Base-by-base conservation (phyloP, 1,140 invertebrate genomes). In the Cotesia chilonis region DNA sequence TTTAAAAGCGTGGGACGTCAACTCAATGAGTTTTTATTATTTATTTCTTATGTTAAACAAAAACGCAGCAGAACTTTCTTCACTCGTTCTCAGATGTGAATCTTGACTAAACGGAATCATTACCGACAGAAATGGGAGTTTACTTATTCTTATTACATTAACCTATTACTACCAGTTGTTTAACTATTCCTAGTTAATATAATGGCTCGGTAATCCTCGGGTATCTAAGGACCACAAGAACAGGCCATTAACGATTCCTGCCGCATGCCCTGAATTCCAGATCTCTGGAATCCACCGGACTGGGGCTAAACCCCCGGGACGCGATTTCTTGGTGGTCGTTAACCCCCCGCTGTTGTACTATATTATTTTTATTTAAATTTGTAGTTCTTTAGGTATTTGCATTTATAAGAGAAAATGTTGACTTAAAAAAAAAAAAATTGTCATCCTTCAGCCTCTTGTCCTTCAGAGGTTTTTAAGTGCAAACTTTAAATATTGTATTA, bases 231-330 rank as follows among this genome's bases (percentile, higher is more conserved):
- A 47, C 54, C 68, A 70, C 28, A 55, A 65, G 14, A 71, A 65
- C 47, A 20, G 60, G 60, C 47, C 60, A 64, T 71, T 71, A 64
- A 38, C 52, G 55, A 28, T 52, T 61, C 12, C 69, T 55, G 51
- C 69, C 69, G 69, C 60, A 71, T 65, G 69, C 61, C 61, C 69
- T 71, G 69, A 35, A 64, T 71, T 71, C 69, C 60, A 4, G 20
- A 7, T 54, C 47, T 41, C 3, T 28, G 61, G 69, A 71, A 71
- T 71, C 64, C 52, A 55, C 54, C 17, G 20, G 66, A 38, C 38
- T 38, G 47, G 4, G 12, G 38, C 66, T 55, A 68, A 55, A 55
- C 66, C 28, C 66, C 12, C 28, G 14, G 20, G 20, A 65, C 3
- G 9, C 28, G 4, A 28, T 20, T 28, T n/a, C 12, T 55, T 55